phyloP scores from a whole-genome alignment of 2,797 vertebrate species.

The Apogon hyalosoma region DNA sequence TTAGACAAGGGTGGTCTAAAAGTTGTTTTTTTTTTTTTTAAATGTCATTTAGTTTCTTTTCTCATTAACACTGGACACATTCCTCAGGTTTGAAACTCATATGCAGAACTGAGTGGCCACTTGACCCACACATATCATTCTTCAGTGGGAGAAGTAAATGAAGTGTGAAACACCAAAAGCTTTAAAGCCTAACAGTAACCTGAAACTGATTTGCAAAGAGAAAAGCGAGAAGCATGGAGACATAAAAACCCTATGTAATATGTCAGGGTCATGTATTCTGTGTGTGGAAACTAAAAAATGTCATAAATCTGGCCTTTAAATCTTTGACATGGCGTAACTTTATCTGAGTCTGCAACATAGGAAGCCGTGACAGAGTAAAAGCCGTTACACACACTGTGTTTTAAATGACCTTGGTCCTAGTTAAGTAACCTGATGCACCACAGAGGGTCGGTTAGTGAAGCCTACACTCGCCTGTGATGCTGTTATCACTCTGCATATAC shows the following conservation, averaged over 20 bases:
- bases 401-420: neutral
- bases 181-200: constrained; percentile 10
- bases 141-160: constrained; percentile 6
- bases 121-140: constrained; percentile 12
- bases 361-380: neutral
- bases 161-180: constrained; percentile 19
- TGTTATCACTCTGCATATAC: too few relatives aligned
- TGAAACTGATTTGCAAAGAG: neutral
- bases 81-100: neutral
- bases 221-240: neutral
- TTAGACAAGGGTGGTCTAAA: too few relatives aligned
- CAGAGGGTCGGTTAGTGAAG: neutral
- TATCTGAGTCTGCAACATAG: neutral
- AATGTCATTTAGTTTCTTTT: neutral
- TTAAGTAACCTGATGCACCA: neutral
- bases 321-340: neutral
- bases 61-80: neutral
- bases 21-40: too few relatives aligned
- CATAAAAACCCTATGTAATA: neutral
- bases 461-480: neutral
- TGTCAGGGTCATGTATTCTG: neutral
- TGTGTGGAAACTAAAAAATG: neutral
- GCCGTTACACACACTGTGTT: neutral
- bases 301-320: neutral
- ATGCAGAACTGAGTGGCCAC: neutral